These are phyloP conservation scores for Drosophila suboccidentalis DNA, from an alignment of 2,888 invertebrate genomes.

Conservation along the genomic window DNA sequence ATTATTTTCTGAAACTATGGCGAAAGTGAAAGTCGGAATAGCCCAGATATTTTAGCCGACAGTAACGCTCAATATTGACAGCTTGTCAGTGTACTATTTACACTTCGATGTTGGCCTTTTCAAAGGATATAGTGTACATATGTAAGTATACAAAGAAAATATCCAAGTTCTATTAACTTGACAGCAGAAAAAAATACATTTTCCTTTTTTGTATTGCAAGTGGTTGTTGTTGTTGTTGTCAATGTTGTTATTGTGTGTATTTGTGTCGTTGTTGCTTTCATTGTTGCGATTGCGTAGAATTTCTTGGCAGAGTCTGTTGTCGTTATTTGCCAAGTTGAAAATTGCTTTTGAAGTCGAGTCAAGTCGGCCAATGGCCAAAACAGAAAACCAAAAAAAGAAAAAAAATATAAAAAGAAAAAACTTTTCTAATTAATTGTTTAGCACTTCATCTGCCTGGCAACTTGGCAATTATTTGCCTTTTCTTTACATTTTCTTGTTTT, in stretches of 20 bases:
- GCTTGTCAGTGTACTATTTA: constrained; percentile 4
- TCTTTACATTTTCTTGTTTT: neutral
- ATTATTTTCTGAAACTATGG: neutral
- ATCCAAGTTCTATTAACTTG: constrained; percentile 13
- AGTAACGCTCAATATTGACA: neutral
- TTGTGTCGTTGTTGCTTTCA: neutral
- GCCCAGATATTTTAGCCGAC: neutral
- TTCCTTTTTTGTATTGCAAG: constrained; percentile 4
- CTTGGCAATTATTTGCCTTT: constrained; percentile 26
- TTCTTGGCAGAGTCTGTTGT: constrained; percentile 28
- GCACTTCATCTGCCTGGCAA: constrained; percentile 64
- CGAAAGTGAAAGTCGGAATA: neutral
- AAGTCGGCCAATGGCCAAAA: constrained; percentile 28
- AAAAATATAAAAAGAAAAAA: constrained; percentile 34
- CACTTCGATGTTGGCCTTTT: neutral
- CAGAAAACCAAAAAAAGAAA: constrained; percentile 10
- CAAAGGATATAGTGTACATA: neutral
- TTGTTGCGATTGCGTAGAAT: neutral
- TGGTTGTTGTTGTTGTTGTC: neutral
- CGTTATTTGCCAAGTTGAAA: constrained; percentile 40
- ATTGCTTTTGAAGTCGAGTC: constrained; percentile 46
- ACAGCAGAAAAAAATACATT: constrained; percentile 12
- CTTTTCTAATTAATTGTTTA: constrained; percentile 80
- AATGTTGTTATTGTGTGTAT: constrained; percentile 1
- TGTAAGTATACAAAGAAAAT: neutral